phyloP scores from a whole-genome alignment of 2,888 invertebrate genomes.

The Eupelmus urozonus region DNA sequence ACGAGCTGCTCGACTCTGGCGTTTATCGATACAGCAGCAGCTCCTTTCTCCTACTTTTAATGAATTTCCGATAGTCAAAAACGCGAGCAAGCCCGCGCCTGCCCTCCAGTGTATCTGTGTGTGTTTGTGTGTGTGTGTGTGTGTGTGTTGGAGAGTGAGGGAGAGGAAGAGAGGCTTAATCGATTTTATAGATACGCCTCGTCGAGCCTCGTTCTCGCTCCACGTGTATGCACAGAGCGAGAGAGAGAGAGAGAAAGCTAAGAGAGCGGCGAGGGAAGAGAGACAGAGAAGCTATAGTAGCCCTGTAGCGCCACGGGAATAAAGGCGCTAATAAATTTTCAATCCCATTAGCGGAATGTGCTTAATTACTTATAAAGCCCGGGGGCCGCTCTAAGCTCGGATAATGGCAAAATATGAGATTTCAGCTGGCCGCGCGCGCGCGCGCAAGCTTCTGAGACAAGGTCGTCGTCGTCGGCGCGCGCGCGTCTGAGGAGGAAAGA shows the following conservation, averaged over 20 bases:
- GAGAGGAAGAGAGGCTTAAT: too few relatives aligned
- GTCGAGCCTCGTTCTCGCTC: neutral
- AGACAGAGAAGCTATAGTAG: too few relatives aligned
- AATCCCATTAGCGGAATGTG: constrained; percentile 14
- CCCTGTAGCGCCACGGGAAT: neutral
- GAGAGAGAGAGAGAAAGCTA: too few relatives aligned
- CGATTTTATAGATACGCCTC: neutral
- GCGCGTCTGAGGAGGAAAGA: too few relatives aligned
- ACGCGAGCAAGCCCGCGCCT: neutral
- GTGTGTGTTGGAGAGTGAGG: too few relatives aligned
- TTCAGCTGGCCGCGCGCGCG: neutral
- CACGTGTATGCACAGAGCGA: too few relatives aligned
- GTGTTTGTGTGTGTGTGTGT: too few relatives aligned
- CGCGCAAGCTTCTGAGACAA: too few relatives aligned
- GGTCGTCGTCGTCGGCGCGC: neutral
- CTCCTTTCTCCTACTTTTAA: constrained; percentile 13
- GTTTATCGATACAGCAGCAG: neutral
- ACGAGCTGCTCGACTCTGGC: neutral
- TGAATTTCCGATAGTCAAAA: constrained; percentile 30
- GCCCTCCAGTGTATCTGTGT: too few relatives aligned
- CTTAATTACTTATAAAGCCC: constrained; percentile 28
- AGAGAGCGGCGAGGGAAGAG: too few relatives aligned
- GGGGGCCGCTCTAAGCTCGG: neutral
- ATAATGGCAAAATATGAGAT: constrained; percentile 1
- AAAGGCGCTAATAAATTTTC: constrained; percentile 18